Evolutionary conservation across 2,113 vertebrate species (phyloP).

Genomic region (Pelodiscus sinensis): DNA sequence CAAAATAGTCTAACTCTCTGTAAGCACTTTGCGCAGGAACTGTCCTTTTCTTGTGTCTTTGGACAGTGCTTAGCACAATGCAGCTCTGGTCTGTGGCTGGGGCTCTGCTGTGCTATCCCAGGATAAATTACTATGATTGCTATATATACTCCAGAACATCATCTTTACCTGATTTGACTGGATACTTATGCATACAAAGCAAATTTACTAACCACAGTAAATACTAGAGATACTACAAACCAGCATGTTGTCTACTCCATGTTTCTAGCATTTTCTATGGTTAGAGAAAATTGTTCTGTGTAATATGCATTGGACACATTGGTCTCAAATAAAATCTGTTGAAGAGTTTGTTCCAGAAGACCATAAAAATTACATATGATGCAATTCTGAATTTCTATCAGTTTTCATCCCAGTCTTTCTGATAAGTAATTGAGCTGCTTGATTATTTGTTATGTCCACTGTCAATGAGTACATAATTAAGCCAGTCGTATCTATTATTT

Average conservation of each 20-base stretch:
- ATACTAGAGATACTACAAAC: background rate
- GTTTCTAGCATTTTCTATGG: background rate
- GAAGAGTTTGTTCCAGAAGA: background rate
- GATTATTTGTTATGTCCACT: background rate
- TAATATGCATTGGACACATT: background rate
- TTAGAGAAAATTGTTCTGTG: background rate
- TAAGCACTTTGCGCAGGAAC: background rate
- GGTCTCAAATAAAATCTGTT: background rate
- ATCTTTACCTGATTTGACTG: background rate
- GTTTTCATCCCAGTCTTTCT: background rate
- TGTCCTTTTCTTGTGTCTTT: background rate
- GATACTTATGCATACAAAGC: background rate
- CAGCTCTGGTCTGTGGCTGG: background rate
- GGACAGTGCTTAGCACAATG: background rate
- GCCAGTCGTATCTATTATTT: background rate
- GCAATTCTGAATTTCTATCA: background rate
- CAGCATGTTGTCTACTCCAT: background rate
- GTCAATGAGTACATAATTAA: background rate
- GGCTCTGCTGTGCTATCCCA: background rate
- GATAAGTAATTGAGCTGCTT: background rate
- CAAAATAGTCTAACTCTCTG: background rate
- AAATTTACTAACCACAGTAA: background rate
- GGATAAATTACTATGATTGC: background rate
- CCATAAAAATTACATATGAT: background rate
- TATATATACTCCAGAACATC: background rate